These are phyloP conservation scores for Poecilia wingei DNA, from an alignment of 2,797 vertebrate genomes.

Conservation along the genomic window DNA sequence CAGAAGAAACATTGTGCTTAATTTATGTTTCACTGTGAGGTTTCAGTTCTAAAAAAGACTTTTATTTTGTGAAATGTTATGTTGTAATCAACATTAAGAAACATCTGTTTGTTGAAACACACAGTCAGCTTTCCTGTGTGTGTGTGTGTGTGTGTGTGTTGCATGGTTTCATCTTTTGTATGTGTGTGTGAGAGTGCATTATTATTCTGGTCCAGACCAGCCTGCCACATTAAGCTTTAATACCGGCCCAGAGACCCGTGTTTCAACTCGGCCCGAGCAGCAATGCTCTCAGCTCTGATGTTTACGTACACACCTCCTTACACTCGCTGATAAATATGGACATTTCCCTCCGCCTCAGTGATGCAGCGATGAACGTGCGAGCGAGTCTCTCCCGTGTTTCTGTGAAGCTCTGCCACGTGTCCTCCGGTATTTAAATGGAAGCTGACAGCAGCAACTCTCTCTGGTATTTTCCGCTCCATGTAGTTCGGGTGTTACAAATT, in stretches of 20 bases:
- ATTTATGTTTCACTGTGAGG: not conserved
- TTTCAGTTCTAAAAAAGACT: not conserved
- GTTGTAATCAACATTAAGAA: not conserved
- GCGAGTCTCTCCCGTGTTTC: constrained; percentile 42
- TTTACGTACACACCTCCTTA: constrained; percentile 34
- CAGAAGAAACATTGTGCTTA: too few relatives aligned
- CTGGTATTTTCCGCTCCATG: constrained; percentile 28
- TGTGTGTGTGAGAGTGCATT: constrained; percentile 33
- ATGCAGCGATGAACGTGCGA: constrained; percentile 56
- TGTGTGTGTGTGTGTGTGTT: constrained; percentile 2
- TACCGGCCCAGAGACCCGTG: constrained; percentile 60
- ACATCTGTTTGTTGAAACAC: not conserved
- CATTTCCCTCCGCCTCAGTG: constrained; percentile 46
- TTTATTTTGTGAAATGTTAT: not conserved
- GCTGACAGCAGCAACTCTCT: constrained; percentile 32
- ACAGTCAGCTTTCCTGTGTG: not conserved
- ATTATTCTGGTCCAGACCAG: constrained; percentile 55
- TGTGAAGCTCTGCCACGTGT: constrained; percentile 47
- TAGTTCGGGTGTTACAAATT: constrained; percentile 23
- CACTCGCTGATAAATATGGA: constrained; percentile 62
- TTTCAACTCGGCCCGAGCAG: constrained; percentile 55
- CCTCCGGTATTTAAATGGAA: constrained; percentile 46
- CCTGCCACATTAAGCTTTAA: constrained; percentile 64
- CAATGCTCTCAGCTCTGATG: constrained; percentile 50
- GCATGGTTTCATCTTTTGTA: not conserved